These are phyloP conservation scores for Melieria crassipennis DNA, from an alignment of 2,888 invertebrate genomes.

Conservation along the genomic window DNA sequence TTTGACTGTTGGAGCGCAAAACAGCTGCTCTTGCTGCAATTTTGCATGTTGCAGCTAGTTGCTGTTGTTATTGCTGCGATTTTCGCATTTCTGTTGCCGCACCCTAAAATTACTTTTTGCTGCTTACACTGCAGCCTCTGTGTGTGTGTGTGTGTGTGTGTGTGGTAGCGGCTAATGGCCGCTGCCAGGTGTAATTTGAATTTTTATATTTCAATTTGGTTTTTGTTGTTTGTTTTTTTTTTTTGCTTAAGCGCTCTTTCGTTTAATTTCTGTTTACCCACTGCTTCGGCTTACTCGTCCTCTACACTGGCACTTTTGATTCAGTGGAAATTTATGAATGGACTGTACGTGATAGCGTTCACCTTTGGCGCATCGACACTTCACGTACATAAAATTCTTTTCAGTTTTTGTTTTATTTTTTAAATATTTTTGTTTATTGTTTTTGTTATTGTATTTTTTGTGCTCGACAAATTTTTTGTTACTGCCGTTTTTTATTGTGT, in stretches of 20 bases:
- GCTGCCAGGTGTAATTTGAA: background rate
- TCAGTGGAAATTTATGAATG: slow-evolving; percentile 49
- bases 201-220: background rate
- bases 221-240: background rate
- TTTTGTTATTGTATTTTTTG: slow-evolving; percentile 15
- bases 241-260: background rate
- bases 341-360: slow-evolving; percentile 33
- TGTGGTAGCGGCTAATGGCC: background rate
- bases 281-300: slow-evolving; percentile 48
- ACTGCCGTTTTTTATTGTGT: slow-evolving; percentile 10
- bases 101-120: slow-evolving; percentile 28
- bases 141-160: slow-evolving; percentile 9
- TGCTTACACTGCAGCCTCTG: slow-evolving; percentile 5
- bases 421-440: slow-evolving; percentile 1
- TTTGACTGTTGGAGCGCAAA: background rate
- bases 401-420: background rate
- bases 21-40: background rate
- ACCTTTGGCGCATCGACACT: background rate
- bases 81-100: slow-evolving; percentile 17
- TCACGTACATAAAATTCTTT: slow-evolving; percentile 15
- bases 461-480: slow-evolving; percentile 7
- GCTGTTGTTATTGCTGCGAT: slow-evolving; percentile 34
- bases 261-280: slow-evolving; percentile 7
- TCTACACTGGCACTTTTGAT: slow-evolving; percentile 12
- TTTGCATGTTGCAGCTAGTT: background rate